Conservation (phyloP, 2,113 vertebrate genomes). For the Pygoscelis antarcticus region DNA sequence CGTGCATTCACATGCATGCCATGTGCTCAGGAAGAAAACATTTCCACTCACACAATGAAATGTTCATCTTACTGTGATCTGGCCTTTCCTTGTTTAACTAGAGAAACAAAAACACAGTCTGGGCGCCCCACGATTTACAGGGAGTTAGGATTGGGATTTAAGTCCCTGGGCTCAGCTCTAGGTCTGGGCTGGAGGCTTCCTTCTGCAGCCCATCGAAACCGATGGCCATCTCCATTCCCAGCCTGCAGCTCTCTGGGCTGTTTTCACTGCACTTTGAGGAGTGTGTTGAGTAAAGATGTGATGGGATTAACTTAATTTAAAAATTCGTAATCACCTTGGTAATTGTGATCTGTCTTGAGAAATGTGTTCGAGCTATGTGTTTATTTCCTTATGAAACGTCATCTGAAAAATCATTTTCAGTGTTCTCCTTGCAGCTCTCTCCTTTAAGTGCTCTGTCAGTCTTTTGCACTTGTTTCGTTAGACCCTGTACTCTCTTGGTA, state of each 20-base stretch:
- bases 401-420: neutral
- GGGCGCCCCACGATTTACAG: neutral
- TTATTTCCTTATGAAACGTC: neutral
- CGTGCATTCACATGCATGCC: neutral
- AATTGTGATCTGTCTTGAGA: neutral
- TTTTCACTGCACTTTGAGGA: neutral
- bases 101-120: neutral
- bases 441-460: neutral
- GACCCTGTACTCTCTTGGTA: neutral
- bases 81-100: neutral
- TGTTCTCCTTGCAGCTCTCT: neutral
- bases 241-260: neutral
- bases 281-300: accelerated
- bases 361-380: neutral
- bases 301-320: neutral
- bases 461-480: neutral
- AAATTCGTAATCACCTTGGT: neutral
- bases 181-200: neutral
- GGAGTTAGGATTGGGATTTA: neutral
- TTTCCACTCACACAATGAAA: neutral
- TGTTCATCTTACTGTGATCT: neutral
- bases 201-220: neutral
- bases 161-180: neutral
- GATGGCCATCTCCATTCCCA: neutral
- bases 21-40: neutral